phyloP scores from a whole-genome alignment of 2,113 vertebrate species.

The Xyliphius kryptos region DNA sequence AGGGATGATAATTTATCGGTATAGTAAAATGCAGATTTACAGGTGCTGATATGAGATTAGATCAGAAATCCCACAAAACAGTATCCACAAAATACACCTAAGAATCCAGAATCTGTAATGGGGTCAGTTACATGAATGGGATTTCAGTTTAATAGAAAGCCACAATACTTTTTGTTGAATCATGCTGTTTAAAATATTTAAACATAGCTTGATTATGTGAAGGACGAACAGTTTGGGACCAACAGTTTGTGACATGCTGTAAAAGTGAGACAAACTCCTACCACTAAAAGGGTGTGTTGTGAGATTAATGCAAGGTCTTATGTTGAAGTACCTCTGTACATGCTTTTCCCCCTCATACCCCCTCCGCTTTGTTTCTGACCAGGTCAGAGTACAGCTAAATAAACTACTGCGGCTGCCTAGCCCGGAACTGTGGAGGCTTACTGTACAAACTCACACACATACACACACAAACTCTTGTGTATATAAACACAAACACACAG shows the following conservation, averaged over 20 bases:
- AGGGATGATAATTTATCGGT: too few relatives aligned
- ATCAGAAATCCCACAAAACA: too few relatives aligned
- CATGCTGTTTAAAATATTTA: neutral
- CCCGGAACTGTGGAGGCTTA: constrained; percentile 35
- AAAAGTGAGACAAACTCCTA: too few relatives aligned
- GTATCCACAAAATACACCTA: too few relatives aligned
- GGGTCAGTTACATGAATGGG: too few relatives aligned
- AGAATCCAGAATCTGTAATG: too few relatives aligned
- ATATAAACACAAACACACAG: constrained; percentile 32
- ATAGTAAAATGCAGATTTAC: too few relatives aligned
- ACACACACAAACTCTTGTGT: constrained; percentile 19
- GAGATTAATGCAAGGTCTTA: too few relatives aligned
- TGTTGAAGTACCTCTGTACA: constrained; percentile 44
- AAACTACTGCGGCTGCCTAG: constrained; percentile 48
- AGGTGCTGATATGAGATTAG: too few relatives aligned
- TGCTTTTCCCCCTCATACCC: constrained; percentile 40
- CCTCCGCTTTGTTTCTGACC: constrained; percentile 38
- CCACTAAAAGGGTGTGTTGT: too few relatives aligned
- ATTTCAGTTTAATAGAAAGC: too few relatives aligned
- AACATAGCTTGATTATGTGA: neutral
- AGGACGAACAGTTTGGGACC: neutral
- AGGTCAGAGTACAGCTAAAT: constrained; percentile 57
- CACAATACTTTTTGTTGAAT: too few relatives aligned
- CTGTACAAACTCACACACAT: constrained; percentile 23
- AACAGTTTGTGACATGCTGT: constrained; percentile 7